phyloP scores from a whole-genome alignment of 2,888 invertebrate species.

The Disparrhopalites patrizii region DNA sequence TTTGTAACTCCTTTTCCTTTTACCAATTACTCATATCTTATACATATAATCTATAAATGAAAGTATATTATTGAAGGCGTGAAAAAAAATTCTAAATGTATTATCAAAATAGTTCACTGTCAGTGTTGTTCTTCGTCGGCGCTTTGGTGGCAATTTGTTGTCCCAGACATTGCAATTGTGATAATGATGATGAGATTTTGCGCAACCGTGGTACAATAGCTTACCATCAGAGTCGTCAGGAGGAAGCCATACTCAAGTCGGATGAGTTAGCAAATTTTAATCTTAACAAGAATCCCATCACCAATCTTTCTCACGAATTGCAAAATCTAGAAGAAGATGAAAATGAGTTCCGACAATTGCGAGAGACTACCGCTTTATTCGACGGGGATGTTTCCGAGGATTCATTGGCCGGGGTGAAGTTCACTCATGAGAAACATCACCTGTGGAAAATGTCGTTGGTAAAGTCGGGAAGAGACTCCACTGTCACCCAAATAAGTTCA shows the following conservation, averaged over 20 bases:
- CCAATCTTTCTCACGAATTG: background rate
- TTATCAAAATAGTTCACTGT: no score
- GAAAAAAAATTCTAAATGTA: no score
- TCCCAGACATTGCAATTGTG: background rate
- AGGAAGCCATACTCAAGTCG: background rate
- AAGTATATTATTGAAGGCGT: no score
- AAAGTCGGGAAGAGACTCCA: background rate
- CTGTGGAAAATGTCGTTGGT: slow-evolving; percentile 10
- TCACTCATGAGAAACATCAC: slow-evolving; percentile 9
- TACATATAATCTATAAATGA: no score
- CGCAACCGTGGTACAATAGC: background rate
- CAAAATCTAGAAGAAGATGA: slow-evolving; percentile 2
- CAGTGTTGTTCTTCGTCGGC: no score
- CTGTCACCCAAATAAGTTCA: background rate
- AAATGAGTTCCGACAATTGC: slow-evolving; percentile 9
- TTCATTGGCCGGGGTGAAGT: background rate
- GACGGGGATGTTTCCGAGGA: background rate
- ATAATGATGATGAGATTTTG: background rate
- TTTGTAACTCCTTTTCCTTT: no score
- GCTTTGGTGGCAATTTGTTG: no score
- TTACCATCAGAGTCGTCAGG: background rate
- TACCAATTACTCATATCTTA: no score
- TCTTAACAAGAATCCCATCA: background rate
- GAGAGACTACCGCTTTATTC: slow-evolving; percentile 9
- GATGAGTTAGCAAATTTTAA: no score